A percentile compares a stretch with the other conserved stretches of the same genome.
Conservation (phyloP, 2,888 invertebrate species). For the Nomada hirtipes region DNA sequence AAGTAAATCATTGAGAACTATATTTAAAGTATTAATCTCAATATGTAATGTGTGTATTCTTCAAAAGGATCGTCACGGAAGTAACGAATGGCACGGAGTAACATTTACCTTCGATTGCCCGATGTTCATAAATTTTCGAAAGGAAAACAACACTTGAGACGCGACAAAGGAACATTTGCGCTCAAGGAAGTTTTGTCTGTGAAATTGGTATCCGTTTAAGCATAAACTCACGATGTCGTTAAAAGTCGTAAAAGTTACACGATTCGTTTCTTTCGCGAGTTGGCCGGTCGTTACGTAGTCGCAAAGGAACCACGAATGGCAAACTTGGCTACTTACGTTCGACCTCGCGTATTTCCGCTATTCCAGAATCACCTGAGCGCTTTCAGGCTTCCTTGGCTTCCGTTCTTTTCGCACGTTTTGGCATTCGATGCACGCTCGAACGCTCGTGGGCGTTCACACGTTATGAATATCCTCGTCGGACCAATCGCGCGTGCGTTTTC, state of each 20-base stretch:
- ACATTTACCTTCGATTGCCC: constrained; percentile 5
- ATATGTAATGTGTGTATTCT: too few species aligned
- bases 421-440: constrained; percentile 73
- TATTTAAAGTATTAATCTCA: too few species aligned
- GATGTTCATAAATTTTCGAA: not conserved
- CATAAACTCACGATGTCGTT: constrained; percentile 57
- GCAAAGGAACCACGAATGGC: constrained; percentile 48
- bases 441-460: constrained; percentile 76
- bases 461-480: constrained; percentile 76
- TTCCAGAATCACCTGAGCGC: constrained; percentile 64
- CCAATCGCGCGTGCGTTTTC: constrained; percentile 74
- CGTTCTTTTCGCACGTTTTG: constrained; percentile 73
- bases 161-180: constrained; percentile 19
- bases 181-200: constrained; percentile 33
- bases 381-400: constrained; percentile 68
- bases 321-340: constrained; percentile 60
- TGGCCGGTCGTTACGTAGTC: constrained; percentile 57
- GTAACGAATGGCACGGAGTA: not conserved
- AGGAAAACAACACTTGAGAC: constrained; percentile 29
- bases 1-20: too few species aligned
- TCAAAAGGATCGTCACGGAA: too few species aligned
- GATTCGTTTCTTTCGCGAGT: constrained; percentile 59
- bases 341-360: constrained; percentile 58
- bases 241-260: constrained; percentile 63
- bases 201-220: constrained; percentile 60